Base-by-base conservation (phyloP, 2,888 invertebrate species). In the Cheilosia pagana region DNA sequence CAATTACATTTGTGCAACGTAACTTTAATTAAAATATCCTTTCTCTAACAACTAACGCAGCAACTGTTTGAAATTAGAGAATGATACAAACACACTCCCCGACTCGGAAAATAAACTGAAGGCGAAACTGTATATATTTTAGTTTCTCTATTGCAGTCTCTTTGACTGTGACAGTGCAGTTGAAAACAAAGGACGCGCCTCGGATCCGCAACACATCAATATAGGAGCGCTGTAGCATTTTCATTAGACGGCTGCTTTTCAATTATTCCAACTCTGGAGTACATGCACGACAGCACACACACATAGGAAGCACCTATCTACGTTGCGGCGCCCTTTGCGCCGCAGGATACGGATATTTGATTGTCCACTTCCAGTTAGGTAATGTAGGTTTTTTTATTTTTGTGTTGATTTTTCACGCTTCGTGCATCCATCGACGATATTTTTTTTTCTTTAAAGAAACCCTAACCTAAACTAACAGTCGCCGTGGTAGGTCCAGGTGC, bases 171-270 rank as follows among this genome's bases (percentile, higher is more conserved):
- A 19, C 39, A 53, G 25, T 39, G 12, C 39, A 57, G 53, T 25
- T n/a, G n/a, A n/a, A n/a, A n/a, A 75, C 48, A 75, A 59, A 75
- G 75, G 65, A 75, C 65, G 65, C 75, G n/a, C 75, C 63, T 43
- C 35, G 16, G 39, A 31, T 39, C 4, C 12, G 50, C 31, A 52
- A 28, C 71, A 39, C 53, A 60, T 71, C 53, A 62, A 62, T 62
- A 52, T 19, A 14, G 25, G 19, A 23, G 7, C 70, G 3, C 19
- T 45, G 35, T 45, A 75, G 45, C 57, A 57, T 43, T 72, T 72
- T 19, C 52, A 43, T 75, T 48, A 28, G 7, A 75, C 55, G 35
- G 16, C 21, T 57, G 52, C 67, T 35, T 28, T 67, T 52, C 59
- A 76, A 63, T 68, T 60, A 67, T 43, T 31, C 59, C 72, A 62